Conservation (phyloP, 2,113 vertebrate genomes). For the Gracilinanus agilis region DNA sequence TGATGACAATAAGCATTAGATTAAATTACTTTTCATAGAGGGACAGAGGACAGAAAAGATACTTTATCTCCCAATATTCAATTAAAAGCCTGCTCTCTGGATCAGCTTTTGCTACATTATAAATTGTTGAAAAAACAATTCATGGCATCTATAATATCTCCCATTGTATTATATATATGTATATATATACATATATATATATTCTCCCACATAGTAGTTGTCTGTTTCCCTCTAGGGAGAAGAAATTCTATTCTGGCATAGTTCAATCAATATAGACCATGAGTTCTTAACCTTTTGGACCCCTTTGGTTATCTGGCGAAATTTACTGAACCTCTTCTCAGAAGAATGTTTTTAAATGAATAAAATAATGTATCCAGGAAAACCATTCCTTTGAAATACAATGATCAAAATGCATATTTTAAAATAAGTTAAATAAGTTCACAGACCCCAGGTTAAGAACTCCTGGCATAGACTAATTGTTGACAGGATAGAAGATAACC, state of each 20-base stretch:
- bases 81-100: conserved; percentile 62
- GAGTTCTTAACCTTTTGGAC: neutral
- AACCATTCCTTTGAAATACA: neutral
- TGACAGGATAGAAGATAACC: neutral
- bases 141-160: conserved; percentile 47
- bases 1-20: neutral
- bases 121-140: conserved; percentile 72
- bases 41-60: conserved; percentile 38
- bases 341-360: neutral
- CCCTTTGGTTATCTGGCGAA: neutral
- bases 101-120: conserved; percentile 31
- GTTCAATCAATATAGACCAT: neutral
- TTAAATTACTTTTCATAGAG: neutral
- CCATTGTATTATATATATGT: conserved; percentile 42
- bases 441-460: neutral
- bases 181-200: too few relatives aligned
- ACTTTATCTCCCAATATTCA: conserved; percentile 58
- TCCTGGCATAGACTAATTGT: conserved; percentile 51
- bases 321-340: neutral
- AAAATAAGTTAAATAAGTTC: neutral
- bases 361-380: neutral
- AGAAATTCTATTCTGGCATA: conserved; percentile 50
- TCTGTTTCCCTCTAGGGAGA: conserved; percentile 44
- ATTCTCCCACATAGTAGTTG: too few relatives aligned
- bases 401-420: neutral